These are phyloP conservation scores for Dolichallabes microphthalmus DNA, from an alignment of 2,113 vertebrate species.

Conservation along the genomic window DNA sequence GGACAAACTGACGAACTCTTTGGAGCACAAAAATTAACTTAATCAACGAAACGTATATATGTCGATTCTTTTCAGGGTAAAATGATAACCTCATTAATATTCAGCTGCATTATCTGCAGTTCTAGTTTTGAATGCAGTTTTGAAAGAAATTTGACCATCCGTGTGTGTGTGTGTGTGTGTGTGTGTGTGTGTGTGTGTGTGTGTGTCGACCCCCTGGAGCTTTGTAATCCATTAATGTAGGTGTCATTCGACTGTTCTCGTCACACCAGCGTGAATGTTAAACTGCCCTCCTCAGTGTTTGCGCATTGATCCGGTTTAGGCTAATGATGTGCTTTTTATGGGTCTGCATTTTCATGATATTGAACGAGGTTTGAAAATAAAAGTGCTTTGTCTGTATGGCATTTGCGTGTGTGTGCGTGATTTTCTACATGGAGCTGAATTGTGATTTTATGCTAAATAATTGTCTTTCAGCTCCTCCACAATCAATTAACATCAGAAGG, in stretches of 20 bases:
- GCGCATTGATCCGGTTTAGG: neutral
- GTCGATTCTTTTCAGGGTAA: neutral
- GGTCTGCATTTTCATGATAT: neutral
- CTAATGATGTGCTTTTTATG: constrained; percentile 8
- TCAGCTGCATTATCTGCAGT: neutral
- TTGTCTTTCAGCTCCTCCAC: neutral
- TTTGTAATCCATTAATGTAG: neutral
- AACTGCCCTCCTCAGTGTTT: neutral
- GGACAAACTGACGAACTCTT: neutral
- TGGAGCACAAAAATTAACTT: neutral
- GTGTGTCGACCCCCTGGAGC: neutral
- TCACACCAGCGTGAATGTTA: neutral
- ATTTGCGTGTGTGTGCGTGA: neutral
- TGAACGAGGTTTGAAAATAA: neutral
- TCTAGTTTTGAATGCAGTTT: neutral
- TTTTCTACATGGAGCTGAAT: constrained; percentile 11
- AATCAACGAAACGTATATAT: neutral
- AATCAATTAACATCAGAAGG: neutral
- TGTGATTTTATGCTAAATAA: constrained; percentile 8
- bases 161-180: neutral
- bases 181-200: neutral
- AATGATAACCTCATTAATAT: neutral
- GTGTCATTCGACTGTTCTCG: constrained; percentile 1
- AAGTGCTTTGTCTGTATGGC: neutral
- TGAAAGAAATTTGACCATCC: neutral